phyloP scores from a whole-genome alignment of 2,113 vertebrate species.

The Cygnus buccinator region DNA sequence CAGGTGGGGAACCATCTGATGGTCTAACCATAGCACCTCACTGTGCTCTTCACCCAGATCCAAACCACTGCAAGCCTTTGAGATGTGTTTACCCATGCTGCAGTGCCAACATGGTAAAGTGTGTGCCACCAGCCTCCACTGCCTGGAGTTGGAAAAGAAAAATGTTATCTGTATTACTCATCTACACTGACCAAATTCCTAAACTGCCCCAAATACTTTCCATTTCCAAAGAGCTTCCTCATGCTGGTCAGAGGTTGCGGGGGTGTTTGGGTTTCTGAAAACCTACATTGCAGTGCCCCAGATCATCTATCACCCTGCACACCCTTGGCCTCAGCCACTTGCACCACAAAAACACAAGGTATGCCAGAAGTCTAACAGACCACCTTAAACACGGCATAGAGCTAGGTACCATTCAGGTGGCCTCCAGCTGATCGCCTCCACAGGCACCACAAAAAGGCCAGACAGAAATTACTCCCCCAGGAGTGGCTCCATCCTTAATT shows the following conservation, averaged over 20 bases:
- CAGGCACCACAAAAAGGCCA: neutral
- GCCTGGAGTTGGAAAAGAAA: neutral
- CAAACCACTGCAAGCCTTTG: neutral
- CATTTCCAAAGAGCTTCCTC: neutral
- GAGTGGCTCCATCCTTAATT: neutral
- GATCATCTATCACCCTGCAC: neutral
- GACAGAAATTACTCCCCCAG: neutral
- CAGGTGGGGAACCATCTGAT: neutral
- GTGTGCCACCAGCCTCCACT: neutral
- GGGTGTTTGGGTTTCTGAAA: neutral
- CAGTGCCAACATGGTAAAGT: neutral
- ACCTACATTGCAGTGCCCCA: neutral
- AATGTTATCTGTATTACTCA: neutral
- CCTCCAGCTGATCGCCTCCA: neutral
- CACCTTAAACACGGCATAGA: neutral
- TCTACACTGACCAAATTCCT: neutral
- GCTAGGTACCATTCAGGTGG: neutral
- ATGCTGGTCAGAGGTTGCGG: neutral
- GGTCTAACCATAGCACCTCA: neutral
- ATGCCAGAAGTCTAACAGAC: neutral
- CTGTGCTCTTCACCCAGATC: neutral
- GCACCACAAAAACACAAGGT: neutral
- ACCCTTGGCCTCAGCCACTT: neutral
- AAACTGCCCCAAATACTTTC: neutral
- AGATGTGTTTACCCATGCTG: accelerated